Evolutionary conservation across 2,888 invertebrate genomes (phyloP), one percentile per base, ranked within the genome.

Genomic region (Hylaea fasciaria): DNA sequence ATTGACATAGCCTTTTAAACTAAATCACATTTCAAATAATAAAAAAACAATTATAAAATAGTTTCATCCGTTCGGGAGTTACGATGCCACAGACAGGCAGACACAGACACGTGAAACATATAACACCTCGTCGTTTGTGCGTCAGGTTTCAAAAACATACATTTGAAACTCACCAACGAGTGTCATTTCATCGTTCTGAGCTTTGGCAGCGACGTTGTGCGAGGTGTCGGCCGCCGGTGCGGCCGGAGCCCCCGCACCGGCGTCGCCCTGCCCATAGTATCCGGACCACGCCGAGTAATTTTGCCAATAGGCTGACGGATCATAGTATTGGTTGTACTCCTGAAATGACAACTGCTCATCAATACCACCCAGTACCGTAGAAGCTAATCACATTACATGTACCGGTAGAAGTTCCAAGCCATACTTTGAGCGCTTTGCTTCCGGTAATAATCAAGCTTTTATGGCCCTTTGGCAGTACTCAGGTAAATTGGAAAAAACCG

Each of bases 251-350:
- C 85, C 47, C 86, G 93, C 47, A 90, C 93, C 91, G 61, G 85
- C 64, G 17, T 95, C 95, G 71, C 95, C 94, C 84, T 95, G 94
- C 74, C 95, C 95, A 76, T 95, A 95, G 85, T 95, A 95, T 14
- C 95, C 95, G 79, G 95, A 94, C 97, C 97, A 97, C 59, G 94
- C 94, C 71, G 95, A 95, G 82, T 97, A 97, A 83, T 96, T 96
- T 82, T 96, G 96, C 97, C 97, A 97, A 85, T 97, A 97, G 45
- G 95, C 94, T 47, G 96, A 94, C 29, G 96, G 96, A 87, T 97
- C 96, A 85, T 97, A 96, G 87, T 96, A 96, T 85, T 96, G 94
- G 80, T 94, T 94, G 92, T 96, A 94, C 86, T 96, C 94, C 84
- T 94, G 81, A 71, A 90, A 89, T 77, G 67, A 82, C 63, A 82